Base-by-base conservation (phyloP, 2,113 vertebrate genomes). In the Sterrhoptilus dennistouni region DNA sequence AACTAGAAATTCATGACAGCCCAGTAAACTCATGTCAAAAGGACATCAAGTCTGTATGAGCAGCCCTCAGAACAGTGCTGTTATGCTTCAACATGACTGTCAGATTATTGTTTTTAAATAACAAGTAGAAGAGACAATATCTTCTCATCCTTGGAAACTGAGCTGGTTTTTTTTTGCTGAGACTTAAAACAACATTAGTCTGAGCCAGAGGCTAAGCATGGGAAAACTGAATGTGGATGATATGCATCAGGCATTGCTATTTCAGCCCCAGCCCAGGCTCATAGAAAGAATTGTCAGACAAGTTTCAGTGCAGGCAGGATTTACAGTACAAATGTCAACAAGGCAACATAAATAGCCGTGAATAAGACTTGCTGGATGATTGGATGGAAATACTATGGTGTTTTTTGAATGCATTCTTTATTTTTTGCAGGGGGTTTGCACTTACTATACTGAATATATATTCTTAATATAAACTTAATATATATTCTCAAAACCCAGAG, bases 71-170 rank as follows among this genome's bases (percentile, higher is more conserved):
- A 78, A 44, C 3, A 69, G 31, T 61, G 75, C 35, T 76, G 74
- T 35, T 87, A 50, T 50, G 42, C 45, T 87, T 85, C 78, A 76
- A 90, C 23, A 80, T 0, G 2, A 61, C 38, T 61, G 66, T 77
- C 66, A 85, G 53, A 65, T 90, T 88, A 85, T 82, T 95, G 72
- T 72, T 96, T 95, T 91, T 77, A 93, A 94, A 85, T 93, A 96
- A 85, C 66, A 82, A 79, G 70, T 47, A 89, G 59, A 91, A 88
- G 70, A 96, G 54, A 77, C 35, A 47, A 70, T 88, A 36, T 91
- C 82, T 91, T 94, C 70, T 85, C 53, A 79, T 71, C 71, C 79
- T 95, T 94, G 93, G 91, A 91, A 93, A 86, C 70, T 33, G 65
- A 96, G 33, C 25, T 87, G 60, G 4, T 2, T 84, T 93, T 94